Percentiles rank a stretch among this genome's conserved stretches.
phyloP scores from a whole-genome alignment of 2,888 invertebrate species.

The Agonopterix alstromeriana region DNA sequence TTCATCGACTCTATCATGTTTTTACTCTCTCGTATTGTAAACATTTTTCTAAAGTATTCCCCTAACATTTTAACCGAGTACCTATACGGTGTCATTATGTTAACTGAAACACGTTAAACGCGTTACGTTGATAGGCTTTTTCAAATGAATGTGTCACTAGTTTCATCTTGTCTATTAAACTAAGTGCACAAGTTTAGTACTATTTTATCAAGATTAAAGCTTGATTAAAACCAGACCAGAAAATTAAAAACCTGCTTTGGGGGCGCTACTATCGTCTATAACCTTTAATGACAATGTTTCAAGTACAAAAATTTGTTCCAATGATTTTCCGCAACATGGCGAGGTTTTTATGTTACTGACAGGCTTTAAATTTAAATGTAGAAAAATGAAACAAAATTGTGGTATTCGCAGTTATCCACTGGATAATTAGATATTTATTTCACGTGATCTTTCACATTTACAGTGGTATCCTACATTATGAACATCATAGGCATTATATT shows the following conservation, averaged over 20 bases:
- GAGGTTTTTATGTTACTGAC: too few relatives aligned
- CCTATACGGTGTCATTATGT: background rate
- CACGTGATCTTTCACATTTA: slow-evolving; percentile 61
- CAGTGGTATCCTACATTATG: slow-evolving; percentile 64
- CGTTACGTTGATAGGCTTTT: too few relatives aligned
- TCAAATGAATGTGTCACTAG: too few relatives aligned
- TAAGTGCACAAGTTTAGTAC: background rate
- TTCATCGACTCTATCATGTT: slow-evolving; percentile 34
- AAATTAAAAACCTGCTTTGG: too few relatives aligned
- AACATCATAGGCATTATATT: slow-evolving; percentile 71
- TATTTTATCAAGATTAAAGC: background rate
- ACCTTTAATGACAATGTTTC: too few relatives aligned
- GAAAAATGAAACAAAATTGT: slow-evolving; percentile 53
- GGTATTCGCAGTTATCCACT: slow-evolving; percentile 68
- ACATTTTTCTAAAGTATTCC: background rate
- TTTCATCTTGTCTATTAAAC: background rate
- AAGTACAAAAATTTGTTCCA: too few relatives aligned
- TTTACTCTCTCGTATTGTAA: slow-evolving; percentile 14
- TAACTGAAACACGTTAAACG: background rate
- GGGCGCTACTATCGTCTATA: too few relatives aligned
- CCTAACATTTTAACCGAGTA: background rate
- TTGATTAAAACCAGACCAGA: too few relatives aligned
- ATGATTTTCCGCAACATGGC: too few relatives aligned
- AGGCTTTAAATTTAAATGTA: too few relatives aligned
- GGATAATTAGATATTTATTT: slow-evolving; percentile 67